A percentile compares a stretch with the other conserved stretches of the same genome.
Evolutionary conservation across 2,888 invertebrate genomes (phyloP).

Genomic region (Suillia variegata): DNA sequence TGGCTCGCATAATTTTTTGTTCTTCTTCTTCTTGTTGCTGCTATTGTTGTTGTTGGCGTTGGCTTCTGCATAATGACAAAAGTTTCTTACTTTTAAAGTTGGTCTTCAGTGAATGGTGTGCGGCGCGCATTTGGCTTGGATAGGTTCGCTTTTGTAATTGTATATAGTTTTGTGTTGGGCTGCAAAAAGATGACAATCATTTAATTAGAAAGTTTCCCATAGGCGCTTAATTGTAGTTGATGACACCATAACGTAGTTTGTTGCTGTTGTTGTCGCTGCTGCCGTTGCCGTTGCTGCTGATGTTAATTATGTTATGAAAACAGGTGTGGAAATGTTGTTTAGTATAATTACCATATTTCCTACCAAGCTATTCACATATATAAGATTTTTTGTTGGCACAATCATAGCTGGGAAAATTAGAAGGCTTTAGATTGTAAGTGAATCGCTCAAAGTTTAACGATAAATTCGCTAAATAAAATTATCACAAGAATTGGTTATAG

Average conservation of each 20-base stretch:
- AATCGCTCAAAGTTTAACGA: no score
- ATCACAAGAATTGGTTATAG: no score
- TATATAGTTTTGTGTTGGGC: conserved; percentile 24
- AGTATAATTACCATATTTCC: conserved; percentile 45
- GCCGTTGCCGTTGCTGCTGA: conserved; percentile 31
- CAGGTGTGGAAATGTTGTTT: conserved; percentile 55
- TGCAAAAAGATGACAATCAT: conserved; percentile 57
- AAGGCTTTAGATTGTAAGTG: no score
- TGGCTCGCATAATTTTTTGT: conserved; percentile 2
- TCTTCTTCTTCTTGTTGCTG: background rate
- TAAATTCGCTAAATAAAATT: no score
- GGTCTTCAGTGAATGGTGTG: conserved; percentile 43
- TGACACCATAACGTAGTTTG: conserved; percentile 33
- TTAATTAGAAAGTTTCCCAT: conserved; percentile 61
- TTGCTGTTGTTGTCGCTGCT: conserved; percentile 36
- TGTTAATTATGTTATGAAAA: conserved; percentile 56
- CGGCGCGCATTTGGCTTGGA: background rate
- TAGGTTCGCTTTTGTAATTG: conserved; percentile 17
- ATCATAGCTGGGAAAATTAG: no score
- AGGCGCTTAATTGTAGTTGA: conserved; percentile 50
- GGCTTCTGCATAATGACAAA: conserved; percentile 49
- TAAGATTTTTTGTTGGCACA: no score
- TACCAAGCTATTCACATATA: no score
- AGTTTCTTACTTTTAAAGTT: conserved; percentile 39
- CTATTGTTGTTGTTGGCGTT: background rate